These are phyloP conservation scores for Antrozous pallidus DNA, from an alignment of 2,797 vertebrate species.

Conservation along the genomic window DNA sequence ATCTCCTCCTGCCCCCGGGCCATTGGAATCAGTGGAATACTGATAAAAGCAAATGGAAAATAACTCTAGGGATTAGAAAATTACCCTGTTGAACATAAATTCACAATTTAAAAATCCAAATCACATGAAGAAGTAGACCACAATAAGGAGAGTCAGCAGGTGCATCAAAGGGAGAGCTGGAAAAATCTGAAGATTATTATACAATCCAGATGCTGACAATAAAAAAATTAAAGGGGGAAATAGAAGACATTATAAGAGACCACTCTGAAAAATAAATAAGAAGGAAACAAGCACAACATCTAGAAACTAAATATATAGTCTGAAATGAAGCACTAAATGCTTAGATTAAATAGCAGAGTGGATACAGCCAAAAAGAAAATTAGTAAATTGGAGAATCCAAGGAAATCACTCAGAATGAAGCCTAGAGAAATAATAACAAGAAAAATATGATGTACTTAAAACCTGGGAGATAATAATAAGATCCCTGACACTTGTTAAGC, in stretches of 20 bases:
- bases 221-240: background rate
- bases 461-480: background rate
- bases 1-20: background rate
- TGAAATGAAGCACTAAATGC: background rate
- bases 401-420: background rate
- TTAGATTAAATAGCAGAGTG: background rate
- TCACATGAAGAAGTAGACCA: background rate
- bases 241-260: background rate
- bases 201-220: background rate
- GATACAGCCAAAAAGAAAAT: background rate
- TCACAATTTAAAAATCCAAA: background rate
- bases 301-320: background rate
- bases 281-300: background rate
- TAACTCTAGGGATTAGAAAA: background rate
- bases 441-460: background rate
- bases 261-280: background rate
- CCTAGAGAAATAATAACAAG: background rate
- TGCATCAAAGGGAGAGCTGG: background rate
- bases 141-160: background rate
- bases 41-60: conserved; percentile 1
- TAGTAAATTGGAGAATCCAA: background rate
- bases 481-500: background rate
- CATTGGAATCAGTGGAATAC: background rate
- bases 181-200: background rate
- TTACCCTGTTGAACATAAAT: background rate